These are phyloP conservation scores for Gadopsis bispinosus DNA, from an alignment of 2,797 vertebrate species.

Conservation along the genomic window DNA sequence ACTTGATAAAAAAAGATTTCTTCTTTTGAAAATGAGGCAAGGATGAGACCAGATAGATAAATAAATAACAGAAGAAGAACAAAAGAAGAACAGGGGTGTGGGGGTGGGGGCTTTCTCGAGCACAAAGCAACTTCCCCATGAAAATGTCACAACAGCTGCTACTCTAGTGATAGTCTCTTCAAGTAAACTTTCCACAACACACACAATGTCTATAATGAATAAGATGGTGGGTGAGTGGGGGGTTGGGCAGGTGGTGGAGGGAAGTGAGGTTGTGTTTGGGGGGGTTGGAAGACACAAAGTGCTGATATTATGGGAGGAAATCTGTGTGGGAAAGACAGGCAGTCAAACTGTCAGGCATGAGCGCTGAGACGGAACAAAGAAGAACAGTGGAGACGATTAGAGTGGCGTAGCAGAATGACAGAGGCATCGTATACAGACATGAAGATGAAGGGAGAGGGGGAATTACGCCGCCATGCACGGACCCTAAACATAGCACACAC, in stretches of 20 bases:
- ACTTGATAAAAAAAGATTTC: slow-evolving; percentile 39
- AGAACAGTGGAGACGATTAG: slow-evolving; percentile 83
- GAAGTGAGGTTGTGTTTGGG: slow-evolving; percentile 35
- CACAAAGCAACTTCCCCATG: slow-evolving; percentile 76
- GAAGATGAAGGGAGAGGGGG: slow-evolving; percentile 52
- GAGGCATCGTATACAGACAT: slow-evolving; percentile 48
- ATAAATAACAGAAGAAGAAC: slow-evolving; percentile 30
- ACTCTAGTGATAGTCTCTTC: slow-evolving; percentile 65
- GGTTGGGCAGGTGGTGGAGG: slow-evolving; percentile 9
- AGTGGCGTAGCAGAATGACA: slow-evolving; percentile 71
- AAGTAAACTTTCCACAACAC: slow-evolving; percentile 82
- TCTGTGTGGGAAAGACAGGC: slow-evolving; percentile 79
- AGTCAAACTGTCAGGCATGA: slow-evolving; percentile 86
- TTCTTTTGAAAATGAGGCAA: slow-evolving; percentile 38
- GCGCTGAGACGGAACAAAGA: slow-evolving; percentile 85
- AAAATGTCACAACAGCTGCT: slow-evolving; percentile 83
- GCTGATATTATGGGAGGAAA: slow-evolving; percentile 78
- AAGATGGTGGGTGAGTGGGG: slow-evolving; percentile 45
- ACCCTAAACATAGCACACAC: slow-evolving; percentile 12
- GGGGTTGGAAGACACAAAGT: slow-evolving; percentile 60
- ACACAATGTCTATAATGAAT: slow-evolving; percentile 61
- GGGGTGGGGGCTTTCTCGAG: slow-evolving; percentile 52
- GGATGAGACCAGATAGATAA: slow-evolving; percentile 25
- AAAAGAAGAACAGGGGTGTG: not conserved
- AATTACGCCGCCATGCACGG: slow-evolving; percentile 18